Percentiles rank a stretch among this genome's conserved stretches.
These are phyloP conservation scores for Climacteris rufus DNA, from an alignment of 2,113 vertebrate genomes.

Conservation along the genomic window DNA sequence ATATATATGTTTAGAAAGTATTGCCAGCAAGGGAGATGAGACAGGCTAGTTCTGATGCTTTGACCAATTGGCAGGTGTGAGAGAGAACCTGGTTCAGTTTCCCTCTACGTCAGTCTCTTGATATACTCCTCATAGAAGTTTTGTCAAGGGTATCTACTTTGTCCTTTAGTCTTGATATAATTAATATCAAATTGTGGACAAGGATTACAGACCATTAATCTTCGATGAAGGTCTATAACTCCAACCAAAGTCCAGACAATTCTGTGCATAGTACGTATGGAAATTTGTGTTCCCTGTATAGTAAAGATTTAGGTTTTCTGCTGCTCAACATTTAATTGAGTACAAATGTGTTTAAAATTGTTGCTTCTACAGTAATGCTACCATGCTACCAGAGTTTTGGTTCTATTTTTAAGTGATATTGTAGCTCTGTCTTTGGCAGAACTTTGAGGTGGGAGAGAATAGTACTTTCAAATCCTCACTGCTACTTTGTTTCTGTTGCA, in stretches of 20 bases:
- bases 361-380: not conserved
- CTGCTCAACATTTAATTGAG: not conserved
- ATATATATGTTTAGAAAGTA: too few relatives aligned
- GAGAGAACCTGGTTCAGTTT: not conserved
- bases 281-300: not conserved
- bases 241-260: not conserved
- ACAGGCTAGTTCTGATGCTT: not conserved
- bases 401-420: not conserved
- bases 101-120: not conserved
- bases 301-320: not conserved
- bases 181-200: not conserved
- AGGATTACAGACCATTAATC: not conserved
- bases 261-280: rapidly evolving
- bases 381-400: not conserved
- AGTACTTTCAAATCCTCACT: not conserved
- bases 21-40: not conserved
- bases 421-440: not conserved
- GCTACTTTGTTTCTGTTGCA: not conserved
- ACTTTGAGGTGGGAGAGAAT: not conserved
- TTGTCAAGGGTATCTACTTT: not conserved
- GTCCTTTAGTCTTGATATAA: not conserved
- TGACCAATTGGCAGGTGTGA: not conserved
- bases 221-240: not conserved
- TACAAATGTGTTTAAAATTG: not conserved
- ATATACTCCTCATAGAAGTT: not conserved